phyloP scores from a whole-genome alignment of 2,113 vertebrate species.

The Solea solea region DNA sequence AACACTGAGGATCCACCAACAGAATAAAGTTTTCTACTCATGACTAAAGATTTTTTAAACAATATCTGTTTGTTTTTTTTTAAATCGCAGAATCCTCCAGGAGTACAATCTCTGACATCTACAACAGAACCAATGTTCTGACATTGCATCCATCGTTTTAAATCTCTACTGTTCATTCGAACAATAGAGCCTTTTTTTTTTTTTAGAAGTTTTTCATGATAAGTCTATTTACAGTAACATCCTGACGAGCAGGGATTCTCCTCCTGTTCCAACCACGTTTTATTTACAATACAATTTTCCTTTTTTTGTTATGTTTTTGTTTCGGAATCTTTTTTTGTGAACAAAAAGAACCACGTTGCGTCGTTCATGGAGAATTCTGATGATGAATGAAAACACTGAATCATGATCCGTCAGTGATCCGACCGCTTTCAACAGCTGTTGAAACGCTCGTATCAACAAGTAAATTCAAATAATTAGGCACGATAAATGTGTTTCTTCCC shows the following conservation, averaged over 20 bases:
- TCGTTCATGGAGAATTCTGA: constrained; percentile 21
- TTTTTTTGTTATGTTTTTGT: constrained; percentile 17
- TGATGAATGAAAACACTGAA: constrained; percentile 53
- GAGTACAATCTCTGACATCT: constrained; percentile 63
- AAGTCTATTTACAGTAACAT: constrained; percentile 66
- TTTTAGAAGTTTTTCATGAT: constrained; percentile 26
- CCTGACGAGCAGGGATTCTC: constrained; percentile 32
- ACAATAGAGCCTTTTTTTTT: constrained; percentile 51
- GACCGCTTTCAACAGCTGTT: constrained; percentile 51
- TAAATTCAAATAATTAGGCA: constrained; percentile 71
- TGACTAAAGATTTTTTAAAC: constrained; percentile 34
- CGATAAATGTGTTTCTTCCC: constrained; percentile 48
- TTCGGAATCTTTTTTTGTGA: constrained; percentile 35
- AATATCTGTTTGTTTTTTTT: constrained; percentile 29
- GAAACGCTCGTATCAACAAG: constrained; percentile 56
- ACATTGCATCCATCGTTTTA: constrained; percentile 33
- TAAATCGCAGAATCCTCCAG: constrained; percentile 24
- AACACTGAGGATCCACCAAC: constrained; percentile 31
- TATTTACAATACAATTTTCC: constrained; percentile 68
- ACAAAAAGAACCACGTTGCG: constrained; percentile 47
- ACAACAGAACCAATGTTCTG: constrained; percentile 61
- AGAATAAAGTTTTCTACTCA: constrained; percentile 29
- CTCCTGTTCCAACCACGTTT: constrained; percentile 47
- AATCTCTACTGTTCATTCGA: constrained; percentile 46
- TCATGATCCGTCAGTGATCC: constrained; percentile 43